These are phyloP conservation scores for Lemur catta DNA, from an alignment of 2,797 vertebrate genomes.

Conservation along the genomic window DNA sequence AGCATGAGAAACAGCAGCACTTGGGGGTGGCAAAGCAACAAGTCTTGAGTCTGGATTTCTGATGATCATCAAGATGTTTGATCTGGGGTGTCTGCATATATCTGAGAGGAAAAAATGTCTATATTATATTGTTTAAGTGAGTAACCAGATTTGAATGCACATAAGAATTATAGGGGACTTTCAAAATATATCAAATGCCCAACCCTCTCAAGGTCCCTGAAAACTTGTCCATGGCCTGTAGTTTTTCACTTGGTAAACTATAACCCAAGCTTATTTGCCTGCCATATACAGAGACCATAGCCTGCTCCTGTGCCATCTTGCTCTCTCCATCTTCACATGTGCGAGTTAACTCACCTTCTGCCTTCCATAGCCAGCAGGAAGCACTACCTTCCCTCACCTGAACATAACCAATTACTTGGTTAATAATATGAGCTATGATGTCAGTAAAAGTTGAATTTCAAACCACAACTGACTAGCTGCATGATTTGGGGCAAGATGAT, in stretches of 20 bases:
- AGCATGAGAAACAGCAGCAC: not conserved
- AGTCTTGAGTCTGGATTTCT: not conserved
- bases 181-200: not conserved
- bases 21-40: not conserved
- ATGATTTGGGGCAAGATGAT: not conserved
- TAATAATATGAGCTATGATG: not conserved
- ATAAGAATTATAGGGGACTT: not conserved
- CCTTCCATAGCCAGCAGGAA: not conserved
- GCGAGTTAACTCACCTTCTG: not conserved
- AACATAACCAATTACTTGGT: not conserved
- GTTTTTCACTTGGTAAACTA: not conserved
- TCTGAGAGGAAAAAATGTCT: not conserved
- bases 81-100: no score
- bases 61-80: not conserved
- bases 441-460: not conserved
- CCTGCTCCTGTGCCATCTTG: not conserved
- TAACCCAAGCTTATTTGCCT: not conserved
- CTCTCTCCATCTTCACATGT: not conserved
- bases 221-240: not conserved
- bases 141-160: not conserved
- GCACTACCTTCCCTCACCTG: not conserved
- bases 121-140: not conserved
- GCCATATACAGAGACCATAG: not conserved
- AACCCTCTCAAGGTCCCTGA: not conserved
- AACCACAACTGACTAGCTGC: not conserved